Evolutionary conservation across 2,888 invertebrate species (phyloP).

Genomic region (Oscheius myriophilus): DNA sequence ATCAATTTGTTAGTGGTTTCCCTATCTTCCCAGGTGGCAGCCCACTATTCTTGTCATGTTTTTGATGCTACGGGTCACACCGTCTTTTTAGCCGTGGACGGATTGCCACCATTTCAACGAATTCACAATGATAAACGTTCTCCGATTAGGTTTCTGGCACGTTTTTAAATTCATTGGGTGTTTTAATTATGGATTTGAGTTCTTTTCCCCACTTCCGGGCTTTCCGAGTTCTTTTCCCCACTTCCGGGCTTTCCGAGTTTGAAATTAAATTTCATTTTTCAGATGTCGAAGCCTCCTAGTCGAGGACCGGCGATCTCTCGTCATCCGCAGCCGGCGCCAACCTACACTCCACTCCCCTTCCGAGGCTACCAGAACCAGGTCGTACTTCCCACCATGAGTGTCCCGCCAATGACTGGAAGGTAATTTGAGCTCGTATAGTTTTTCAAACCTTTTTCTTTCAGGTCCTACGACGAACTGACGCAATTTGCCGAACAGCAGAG

Average conservation of each 20-base stretch:
- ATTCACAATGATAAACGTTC: too few relatives aligned
- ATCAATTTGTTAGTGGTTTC: too few relatives aligned
- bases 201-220: background rate
- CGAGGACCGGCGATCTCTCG: conserved; percentile 41
- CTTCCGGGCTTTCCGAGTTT: background rate
- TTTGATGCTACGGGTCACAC: too few relatives aligned
- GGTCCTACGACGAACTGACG: conserved; percentile 52
- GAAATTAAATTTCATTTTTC: conserved; percentile 28
- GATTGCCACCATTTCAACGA: too few relatives aligned
- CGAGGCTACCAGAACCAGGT: conserved; percentile 25
- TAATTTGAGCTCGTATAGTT: background rate
- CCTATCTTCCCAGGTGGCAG: too few relatives aligned
- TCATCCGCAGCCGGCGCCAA: conserved; percentile 13
- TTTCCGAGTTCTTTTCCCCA: background rate
- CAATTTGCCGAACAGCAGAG: conserved; percentile 59
- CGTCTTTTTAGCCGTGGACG: too few relatives aligned
- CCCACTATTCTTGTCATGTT: too few relatives aligned
- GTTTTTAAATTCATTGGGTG: too few relatives aligned
- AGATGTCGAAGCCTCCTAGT: conserved; percentile 56
- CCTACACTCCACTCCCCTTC: conserved; percentile 8
- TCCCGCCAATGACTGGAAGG: conserved; percentile 48
- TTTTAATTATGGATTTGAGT: too few relatives aligned
- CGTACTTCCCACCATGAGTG: conserved; percentile 48
- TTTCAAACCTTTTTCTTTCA: conserved; percentile 32
- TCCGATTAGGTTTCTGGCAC: too few relatives aligned